Percentiles rank a stretch among this genome's conserved stretches.
Evolutionary conservation across 1,140 invertebrate genomes (phyloP).

Genomic region (Aporrectodea caliginosa): DNA sequence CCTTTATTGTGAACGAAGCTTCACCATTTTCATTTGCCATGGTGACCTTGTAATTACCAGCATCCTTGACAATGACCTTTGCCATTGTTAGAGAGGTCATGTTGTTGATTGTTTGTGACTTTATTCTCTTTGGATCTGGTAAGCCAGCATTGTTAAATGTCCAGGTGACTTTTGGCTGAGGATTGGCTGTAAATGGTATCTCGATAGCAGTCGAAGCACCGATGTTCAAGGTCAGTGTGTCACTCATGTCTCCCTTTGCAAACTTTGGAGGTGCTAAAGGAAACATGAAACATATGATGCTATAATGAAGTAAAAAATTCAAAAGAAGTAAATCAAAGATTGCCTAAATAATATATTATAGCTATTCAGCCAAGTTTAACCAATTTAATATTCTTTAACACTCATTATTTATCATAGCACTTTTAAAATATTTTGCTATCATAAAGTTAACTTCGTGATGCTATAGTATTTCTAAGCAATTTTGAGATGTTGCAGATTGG

Average conservation of each 20-base stretch:
- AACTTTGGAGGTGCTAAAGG: slow-evolving; percentile 31
- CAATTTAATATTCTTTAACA: too few species aligned
- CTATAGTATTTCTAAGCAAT: too few species aligned
- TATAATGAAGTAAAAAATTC: background rate
- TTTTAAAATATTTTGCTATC: too few species aligned
- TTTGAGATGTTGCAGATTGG: too few species aligned
- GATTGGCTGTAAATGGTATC: slow-evolving; percentile 68
- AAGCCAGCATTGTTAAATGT: slow-evolving; percentile 57
- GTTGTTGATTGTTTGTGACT: slow-evolving; percentile 14
- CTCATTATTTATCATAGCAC: too few species aligned
- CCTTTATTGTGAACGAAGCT: slow-evolving; percentile 84
- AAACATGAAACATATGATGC: too few species aligned
- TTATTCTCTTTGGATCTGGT: slow-evolving; percentile 8
- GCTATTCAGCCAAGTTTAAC: too few species aligned
- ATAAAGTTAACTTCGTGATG: too few species aligned
- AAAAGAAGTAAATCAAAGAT: too few species aligned
- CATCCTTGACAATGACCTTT: slow-evolving; percentile 77
- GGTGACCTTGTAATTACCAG: slow-evolving; percentile 81
- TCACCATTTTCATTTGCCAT: slow-evolving; percentile 81
- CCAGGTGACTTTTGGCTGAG: slow-evolving; percentile 72
- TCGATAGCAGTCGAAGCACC: slow-evolving; percentile 53
- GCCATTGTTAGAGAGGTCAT: slow-evolving; percentile 54
- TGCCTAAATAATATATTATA: background rate
- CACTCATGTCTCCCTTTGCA: slow-evolving; percentile 24
- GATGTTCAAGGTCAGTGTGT: slow-evolving; percentile 28